Evolutionary conservation across 30 jellyfish, hydroid and myxozoan species (phyloP).

Genomic region (Aurelia aurita): DNA sequence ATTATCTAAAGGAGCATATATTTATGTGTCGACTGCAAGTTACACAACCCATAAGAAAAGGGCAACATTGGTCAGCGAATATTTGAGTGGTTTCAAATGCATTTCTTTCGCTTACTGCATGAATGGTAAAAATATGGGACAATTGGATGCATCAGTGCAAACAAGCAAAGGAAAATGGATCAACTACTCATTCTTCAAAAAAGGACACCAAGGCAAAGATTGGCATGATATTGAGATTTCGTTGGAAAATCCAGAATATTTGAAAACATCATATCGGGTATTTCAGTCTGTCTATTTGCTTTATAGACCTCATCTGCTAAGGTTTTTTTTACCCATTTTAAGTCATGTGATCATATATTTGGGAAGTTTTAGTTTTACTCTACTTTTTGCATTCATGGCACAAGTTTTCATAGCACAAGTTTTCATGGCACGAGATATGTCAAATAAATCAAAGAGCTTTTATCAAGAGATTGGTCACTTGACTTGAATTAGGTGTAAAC

Average conservation of each 20-base stretch:
- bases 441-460: too few species aligned
- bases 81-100: conserved; percentile 63
- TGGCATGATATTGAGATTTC: conserved; percentile 68
- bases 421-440: too few species aligned
- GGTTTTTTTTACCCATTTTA: too few species aligned
- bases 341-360: too few species aligned
- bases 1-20: conserved; percentile 29
- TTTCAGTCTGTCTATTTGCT: too few species aligned
- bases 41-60: conserved; percentile 19
- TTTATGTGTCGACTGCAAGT: conserved; percentile 31
- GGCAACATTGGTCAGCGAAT: conserved; percentile 53
- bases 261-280: conserved; percentile 36
- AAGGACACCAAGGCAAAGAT: conserved; percentile 82
- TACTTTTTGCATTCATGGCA: too few species aligned
- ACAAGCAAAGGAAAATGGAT: conserved; percentile 16
- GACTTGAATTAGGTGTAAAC: too few species aligned
- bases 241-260: neutral
- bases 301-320: too few species aligned
- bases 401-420: too few species aligned
- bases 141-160: conserved; percentile 35
- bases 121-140: conserved; percentile 77
- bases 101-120: conserved; percentile 70
- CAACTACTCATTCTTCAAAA: conserved; percentile 10
- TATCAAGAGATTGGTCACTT: too few species aligned
- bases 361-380: too few species aligned